phyloP scores from a whole-genome alignment of 2,113 vertebrate species.

The Leptobrachium leishanense region DNA sequence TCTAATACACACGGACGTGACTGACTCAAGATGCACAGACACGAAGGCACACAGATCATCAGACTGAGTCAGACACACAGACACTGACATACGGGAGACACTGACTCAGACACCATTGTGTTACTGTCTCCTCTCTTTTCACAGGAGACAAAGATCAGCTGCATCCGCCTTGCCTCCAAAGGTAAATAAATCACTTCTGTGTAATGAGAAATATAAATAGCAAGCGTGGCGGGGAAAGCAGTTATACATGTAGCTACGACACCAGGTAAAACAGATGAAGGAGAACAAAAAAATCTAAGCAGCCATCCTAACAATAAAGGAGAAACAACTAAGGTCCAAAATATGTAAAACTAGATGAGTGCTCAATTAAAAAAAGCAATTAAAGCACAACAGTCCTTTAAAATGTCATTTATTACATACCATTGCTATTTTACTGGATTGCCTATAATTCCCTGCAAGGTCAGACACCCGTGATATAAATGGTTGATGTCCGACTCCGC shows the following conservation, averaged over 20 bases:
- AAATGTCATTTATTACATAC: too few species aligned
- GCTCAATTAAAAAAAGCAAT: too few species aligned
- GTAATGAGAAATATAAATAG: not conserved
- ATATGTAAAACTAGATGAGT: too few species aligned
- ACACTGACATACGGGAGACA: not conserved
- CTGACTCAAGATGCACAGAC: not conserved
- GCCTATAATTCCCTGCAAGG: too few species aligned
- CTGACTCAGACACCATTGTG: not conserved
- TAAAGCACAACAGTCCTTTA: too few species aligned
- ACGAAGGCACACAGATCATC: not conserved
- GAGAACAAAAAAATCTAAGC: not conserved
- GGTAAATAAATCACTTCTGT: slow-evolving; percentile 72
- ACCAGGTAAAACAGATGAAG: slow-evolving; percentile 23
- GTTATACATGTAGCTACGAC: not conserved
- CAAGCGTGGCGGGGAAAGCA: not conserved
- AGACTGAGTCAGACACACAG: not conserved
- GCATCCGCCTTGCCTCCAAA: slow-evolving; percentile 92
- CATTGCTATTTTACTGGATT: too few species aligned
- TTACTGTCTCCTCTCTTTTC: slow-evolving; percentile 52
- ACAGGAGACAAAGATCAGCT: slow-evolving; percentile 98
- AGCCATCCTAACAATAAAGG: too few species aligned
- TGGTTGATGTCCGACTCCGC: too few species aligned
- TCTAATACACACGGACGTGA: too few species aligned
- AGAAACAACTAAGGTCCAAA: too few species aligned
- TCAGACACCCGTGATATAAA: too few species aligned